Conservation (phyloP, 2,888 invertebrate species). For the Drosophila nigritarsus region DNA sequence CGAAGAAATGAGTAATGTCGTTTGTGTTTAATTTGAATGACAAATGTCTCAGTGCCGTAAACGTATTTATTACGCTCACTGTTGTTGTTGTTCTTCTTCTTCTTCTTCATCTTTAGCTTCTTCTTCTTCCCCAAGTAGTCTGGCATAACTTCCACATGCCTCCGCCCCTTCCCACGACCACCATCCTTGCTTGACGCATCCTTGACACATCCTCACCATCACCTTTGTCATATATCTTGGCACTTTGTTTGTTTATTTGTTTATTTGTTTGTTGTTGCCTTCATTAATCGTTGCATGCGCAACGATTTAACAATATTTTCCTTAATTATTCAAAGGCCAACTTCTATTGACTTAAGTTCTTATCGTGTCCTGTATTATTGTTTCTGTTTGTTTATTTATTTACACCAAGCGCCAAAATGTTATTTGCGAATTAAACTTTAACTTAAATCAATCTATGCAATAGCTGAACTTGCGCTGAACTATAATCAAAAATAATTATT, state of each 20-base stretch:
- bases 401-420: slow-evolving; percentile 16
- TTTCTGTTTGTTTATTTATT: slow-evolving; percentile 32
- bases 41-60: slow-evolving; percentile 67
- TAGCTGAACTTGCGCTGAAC: background rate
- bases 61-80: slow-evolving; percentile 66
- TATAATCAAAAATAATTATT: slow-evolving; percentile 6
- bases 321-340: slow-evolving; percentile 53
- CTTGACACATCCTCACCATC: background rate
- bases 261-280: slow-evolving; percentile 36
- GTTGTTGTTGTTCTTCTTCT: slow-evolving; percentile 5
- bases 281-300: slow-evolving; percentile 51
- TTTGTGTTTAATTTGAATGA: slow-evolving; percentile 76
- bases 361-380: slow-evolving; percentile 13
- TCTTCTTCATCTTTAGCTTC: background rate
- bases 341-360: slow-evolving; percentile 50
- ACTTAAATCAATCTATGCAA: background rate
- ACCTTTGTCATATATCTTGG: slow-evolving; percentile 18
- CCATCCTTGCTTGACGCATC: background rate
- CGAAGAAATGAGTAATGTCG: slow-evolving; percentile 68
- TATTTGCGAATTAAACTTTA: background rate
- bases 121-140: slow-evolving; percentile 5
- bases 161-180: background rate
- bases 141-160: slow-evolving; percentile 9
- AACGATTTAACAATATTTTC: slow-evolving; percentile 54
- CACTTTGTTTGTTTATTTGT: background rate